Percentiles rank a stretch among this genome's conserved stretches.
Evolutionary conservation across 1,140 invertebrate genomes (phyloP).

Genomic region (Apis mellifera): DNA sequence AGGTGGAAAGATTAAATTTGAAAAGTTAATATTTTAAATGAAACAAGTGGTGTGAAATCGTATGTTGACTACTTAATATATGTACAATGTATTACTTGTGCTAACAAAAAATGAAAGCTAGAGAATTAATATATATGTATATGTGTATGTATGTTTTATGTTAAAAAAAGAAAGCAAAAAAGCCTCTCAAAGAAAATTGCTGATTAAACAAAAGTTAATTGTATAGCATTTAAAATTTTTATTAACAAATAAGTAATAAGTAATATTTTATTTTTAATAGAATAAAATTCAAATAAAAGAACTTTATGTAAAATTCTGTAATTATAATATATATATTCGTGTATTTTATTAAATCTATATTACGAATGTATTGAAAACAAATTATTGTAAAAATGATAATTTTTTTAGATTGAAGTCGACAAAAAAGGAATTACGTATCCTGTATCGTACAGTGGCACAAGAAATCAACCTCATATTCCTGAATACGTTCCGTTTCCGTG

Average conservation of each 20-base stretch:
- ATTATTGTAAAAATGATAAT: not conserved
- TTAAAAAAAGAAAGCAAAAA: too few species aligned
- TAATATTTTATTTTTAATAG: not conserved
- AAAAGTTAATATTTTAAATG: too few species aligned
- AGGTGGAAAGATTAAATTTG: too few species aligned
- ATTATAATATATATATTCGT: too few species aligned
- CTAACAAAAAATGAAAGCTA: too few species aligned
- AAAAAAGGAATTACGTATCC: constrained; percentile 68
- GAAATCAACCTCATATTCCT: constrained; percentile 74
- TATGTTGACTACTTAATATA: too few species aligned
- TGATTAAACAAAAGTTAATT: not conserved
- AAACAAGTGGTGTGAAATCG: too few species aligned
- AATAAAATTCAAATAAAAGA: too few species aligned
- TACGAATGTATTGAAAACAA: not conserved
- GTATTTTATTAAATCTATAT: not conserved
- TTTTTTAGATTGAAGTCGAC: constrained; percentile 62
- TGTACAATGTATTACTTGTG: too few species aligned
- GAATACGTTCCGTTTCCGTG: constrained; percentile 77
- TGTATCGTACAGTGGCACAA: constrained; percentile 57
- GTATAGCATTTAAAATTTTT: not conserved
- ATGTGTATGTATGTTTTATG: too few species aligned
- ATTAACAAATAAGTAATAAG: not conserved
- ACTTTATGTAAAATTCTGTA: too few species aligned
- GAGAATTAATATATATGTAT: too few species aligned
- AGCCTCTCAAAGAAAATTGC: not conserved